Percentiles rank a stretch among this genome's conserved stretches.
Conservation (phyloP, 35 echinoderm and acorn worm species). For the Strongylocentrotus purpuratus region DNA sequence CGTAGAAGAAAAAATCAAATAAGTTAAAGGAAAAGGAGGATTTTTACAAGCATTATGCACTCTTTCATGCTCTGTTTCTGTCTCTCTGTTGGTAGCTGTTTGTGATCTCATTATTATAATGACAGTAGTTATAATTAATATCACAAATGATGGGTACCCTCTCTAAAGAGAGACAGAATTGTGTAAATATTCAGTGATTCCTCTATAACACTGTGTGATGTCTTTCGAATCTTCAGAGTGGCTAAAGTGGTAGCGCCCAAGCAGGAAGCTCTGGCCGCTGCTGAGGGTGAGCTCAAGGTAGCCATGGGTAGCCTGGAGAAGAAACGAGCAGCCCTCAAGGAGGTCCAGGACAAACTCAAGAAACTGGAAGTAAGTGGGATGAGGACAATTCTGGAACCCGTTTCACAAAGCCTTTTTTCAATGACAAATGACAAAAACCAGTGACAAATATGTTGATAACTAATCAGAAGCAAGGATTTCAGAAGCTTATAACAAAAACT, state of each 20-base stretch:
- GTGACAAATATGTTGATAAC: too few species aligned
- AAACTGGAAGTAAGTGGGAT: conserved; percentile 53
- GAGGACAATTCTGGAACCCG: not conserved
- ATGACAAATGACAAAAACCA: too few species aligned
- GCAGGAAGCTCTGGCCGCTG: conserved; percentile 76
- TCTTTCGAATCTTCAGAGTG: conserved; percentile 64
- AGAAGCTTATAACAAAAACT: too few species aligned
- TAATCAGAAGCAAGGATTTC: too few species aligned
- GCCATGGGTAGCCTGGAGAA: conserved; percentile 92
- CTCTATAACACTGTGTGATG: not conserved
- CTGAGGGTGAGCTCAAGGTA: conserved; percentile 82
- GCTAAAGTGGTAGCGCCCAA: conserved; percentile 97
- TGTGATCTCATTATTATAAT: too few species aligned
- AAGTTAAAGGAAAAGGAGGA: too few species aligned
- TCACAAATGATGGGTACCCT: not conserved
- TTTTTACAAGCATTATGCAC: too few species aligned
- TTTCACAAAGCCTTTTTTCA: too few species aligned
- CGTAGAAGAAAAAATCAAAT: too few species aligned
- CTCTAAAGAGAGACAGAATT: not conserved
- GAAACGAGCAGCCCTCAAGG: conserved; percentile 84
- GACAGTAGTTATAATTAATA: too few species aligned
- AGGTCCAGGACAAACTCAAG: conserved; percentile 98
- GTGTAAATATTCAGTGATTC: not conserved
- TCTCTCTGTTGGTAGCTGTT: too few species aligned
- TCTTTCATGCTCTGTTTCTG: too few species aligned